Conservation (phyloP, 2,797 vertebrate genomes). For the Dryobates pubescens region DNA sequence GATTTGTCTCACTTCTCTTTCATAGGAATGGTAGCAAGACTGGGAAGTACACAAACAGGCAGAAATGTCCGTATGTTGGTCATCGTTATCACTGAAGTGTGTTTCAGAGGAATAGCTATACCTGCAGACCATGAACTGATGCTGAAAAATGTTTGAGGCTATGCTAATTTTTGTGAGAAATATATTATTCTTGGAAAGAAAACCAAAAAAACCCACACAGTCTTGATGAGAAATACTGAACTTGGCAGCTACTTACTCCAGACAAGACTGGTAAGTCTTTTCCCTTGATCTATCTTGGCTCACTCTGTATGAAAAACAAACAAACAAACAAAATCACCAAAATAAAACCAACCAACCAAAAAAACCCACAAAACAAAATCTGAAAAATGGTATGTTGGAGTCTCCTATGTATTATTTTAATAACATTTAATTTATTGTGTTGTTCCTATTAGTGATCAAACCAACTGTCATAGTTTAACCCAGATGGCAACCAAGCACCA, state of each 20-base stretch:
- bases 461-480: not conserved
- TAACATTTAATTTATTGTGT: not conserved
- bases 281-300: not conserved
- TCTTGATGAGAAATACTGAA: not conserved
- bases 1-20: not conserved
- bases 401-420: not conserved
- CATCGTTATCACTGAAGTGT: not conserved
- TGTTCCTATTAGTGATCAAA: not conserved
- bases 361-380: too few species aligned
- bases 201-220: too few species aligned
- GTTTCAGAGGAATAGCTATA: not conserved
- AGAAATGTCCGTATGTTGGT: not conserved
- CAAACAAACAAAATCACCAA: too few species aligned
- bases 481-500: not conserved
- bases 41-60: not conserved
- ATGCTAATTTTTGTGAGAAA: not conserved
- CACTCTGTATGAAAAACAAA: not conserved
- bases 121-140: not conserved
- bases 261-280: not conserved
- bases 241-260: not conserved
- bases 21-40: not conserved
- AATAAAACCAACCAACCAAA: too few species aligned
- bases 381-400: not conserved
- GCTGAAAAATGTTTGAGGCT: not conserved
- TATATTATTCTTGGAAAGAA: not conserved